These are phyloP conservation scores for Dendrocincla tyrannina DNA, from an alignment of 2,797 vertebrate species.

Conservation along the genomic window DNA sequence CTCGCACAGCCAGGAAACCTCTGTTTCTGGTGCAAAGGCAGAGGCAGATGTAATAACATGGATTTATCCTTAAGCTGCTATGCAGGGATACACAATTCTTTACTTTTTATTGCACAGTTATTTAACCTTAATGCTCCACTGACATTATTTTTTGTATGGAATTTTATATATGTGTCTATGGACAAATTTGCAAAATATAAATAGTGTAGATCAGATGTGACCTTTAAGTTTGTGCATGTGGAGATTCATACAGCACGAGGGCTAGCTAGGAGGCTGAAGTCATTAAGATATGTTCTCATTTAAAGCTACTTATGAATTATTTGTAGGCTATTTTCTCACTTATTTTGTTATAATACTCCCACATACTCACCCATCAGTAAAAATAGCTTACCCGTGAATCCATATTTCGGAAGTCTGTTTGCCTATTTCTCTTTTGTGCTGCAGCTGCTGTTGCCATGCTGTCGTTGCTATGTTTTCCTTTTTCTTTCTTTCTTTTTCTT, in stretches of 20 bases:
- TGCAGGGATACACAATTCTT: background rate
- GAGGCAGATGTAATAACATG: background rate
- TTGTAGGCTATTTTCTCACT: conserved; percentile 51
- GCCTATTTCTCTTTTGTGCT: conserved; percentile 52
- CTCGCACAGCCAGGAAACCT: background rate
- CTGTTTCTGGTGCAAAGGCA: background rate
- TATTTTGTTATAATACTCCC: conserved; percentile 31
- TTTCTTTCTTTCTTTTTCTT: conserved; percentile 51
- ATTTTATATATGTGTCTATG: background rate
- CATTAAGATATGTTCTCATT: conserved; percentile 14
- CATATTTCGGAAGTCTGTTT: conserved; percentile 49
- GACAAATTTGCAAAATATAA: background rate
- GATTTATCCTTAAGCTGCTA: background rate
- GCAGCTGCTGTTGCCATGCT: conserved; percentile 71
- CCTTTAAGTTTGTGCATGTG: background rate
- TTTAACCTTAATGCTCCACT: conserved; percentile 35
- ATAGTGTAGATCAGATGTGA: conserved; percentile 28
- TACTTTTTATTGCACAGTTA: background rate
- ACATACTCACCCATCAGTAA: conserved; percentile 34
- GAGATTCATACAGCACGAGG: background rate
- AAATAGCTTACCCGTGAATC: conserved; percentile 42
- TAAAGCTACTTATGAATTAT: conserved; percentile 59
- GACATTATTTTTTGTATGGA: background rate
- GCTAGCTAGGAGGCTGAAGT: conserved; percentile 15
- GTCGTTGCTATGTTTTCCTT: conserved; percentile 66